These are phyloP conservation scores for Gymnoscopelus microlampas DNA, from an alignment of 2,797 vertebrate species.

Conservation along the genomic window DNA sequence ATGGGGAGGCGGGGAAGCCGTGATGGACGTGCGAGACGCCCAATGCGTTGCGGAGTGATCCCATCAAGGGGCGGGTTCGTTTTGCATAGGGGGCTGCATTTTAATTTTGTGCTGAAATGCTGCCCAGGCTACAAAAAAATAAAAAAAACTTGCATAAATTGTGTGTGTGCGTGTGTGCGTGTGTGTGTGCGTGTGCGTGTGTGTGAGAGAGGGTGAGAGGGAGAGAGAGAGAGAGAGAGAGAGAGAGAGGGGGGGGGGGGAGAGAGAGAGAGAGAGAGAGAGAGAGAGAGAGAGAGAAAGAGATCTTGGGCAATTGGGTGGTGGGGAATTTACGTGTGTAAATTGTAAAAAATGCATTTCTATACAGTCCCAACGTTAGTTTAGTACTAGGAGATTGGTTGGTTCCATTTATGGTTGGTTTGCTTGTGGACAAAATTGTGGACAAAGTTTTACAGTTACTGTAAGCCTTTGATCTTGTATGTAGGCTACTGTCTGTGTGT, in stretches of 20 bases:
- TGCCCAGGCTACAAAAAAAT: constrained; percentile 3
- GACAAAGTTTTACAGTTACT: neutral
- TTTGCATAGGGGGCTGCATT: constrained; percentile 53
- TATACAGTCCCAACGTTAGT: no score
- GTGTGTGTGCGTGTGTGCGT: neutral
- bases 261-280: no score
- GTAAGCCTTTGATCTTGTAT: no score
- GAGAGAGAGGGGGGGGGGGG: neutral
- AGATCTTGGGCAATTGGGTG: no score
- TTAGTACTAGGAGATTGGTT: no score
- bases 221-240: no score
- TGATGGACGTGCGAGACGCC: constrained; percentile 70
- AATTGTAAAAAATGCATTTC: no score
- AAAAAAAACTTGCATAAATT: constrained; percentile 14
- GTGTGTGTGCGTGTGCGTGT: neutral
- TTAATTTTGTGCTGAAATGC: constrained; percentile 53
- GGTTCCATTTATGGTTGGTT: neutral
- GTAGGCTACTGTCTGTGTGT: no score
- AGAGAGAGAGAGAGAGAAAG: no score
- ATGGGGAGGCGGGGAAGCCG: constrained; percentile 42
- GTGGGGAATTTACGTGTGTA: no score
- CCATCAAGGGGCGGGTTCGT: constrained; percentile 22
- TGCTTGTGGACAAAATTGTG: neutral
- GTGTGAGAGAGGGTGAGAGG: neutral
- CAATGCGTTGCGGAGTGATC: constrained; percentile 37